Conservation (phyloP, 2,113 vertebrate species). For the Rhombomys opimus region DNA sequence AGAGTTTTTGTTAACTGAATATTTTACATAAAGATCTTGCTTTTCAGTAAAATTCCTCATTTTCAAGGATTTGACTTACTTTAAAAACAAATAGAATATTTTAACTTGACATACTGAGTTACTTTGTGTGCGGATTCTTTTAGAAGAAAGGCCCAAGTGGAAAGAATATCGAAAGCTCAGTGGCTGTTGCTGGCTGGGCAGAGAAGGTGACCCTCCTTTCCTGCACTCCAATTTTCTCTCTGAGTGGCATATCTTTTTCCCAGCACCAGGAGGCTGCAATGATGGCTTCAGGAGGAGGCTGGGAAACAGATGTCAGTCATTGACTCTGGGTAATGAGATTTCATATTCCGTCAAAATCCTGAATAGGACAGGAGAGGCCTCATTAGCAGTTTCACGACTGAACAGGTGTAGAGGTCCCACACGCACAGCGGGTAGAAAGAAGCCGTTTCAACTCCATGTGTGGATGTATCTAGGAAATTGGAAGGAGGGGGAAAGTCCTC, state of each 20-base stretch:
- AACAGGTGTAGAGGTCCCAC: conserved; percentile 75
- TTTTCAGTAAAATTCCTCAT: background rate
- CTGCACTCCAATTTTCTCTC: conserved; percentile 40
- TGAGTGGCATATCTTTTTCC: conserved; percentile 36
- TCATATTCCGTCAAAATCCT: conserved; percentile 75
- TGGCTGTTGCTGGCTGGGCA: background rate
- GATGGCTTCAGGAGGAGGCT: conserved; percentile 35
- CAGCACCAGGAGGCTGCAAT: background rate
- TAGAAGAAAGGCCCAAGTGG: background rate
- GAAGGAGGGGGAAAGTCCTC: conserved; percentile 32
- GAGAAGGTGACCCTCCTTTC: conserved; percentile 11
- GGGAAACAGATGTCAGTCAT: conserved; percentile 78
- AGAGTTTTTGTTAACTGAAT: background rate
- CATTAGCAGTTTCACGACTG: conserved; percentile 70
- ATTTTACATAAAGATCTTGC: conserved; percentile 35
- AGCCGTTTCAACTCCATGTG: conserved; percentile 67
- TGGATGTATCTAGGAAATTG: conserved; percentile 55
- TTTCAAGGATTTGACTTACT: conserved; percentile 35
- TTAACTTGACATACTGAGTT: background rate
- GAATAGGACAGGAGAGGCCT: conserved; percentile 64
- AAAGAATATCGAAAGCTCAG: background rate
- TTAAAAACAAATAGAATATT: conserved; percentile 20
- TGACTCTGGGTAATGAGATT: conserved; percentile 80
- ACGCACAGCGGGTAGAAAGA: conserved; percentile 66
- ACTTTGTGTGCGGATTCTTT: conserved; percentile 17